These are phyloP conservation scores for Pemphigus obesinymphae DNA, from an alignment of 1,140 invertebrate species.

Conservation along the genomic window DNA sequence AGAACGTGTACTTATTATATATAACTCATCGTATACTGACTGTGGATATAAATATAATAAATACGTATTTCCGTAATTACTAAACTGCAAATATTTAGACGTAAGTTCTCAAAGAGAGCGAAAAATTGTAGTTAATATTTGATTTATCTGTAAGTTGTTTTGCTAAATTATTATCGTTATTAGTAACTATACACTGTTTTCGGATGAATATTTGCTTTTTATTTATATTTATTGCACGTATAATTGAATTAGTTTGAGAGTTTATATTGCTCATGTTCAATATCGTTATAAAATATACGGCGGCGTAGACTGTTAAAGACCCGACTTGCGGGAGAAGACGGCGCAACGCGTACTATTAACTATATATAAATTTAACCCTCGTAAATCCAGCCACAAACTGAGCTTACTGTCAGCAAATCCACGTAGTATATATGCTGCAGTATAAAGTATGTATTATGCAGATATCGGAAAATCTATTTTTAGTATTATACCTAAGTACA, in stretches of 20 bases:
- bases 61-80: not conserved
- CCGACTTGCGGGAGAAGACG: too few relatives aligned
- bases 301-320: too few relatives aligned
- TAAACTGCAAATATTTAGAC: not conserved
- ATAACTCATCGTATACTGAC: too few relatives aligned
- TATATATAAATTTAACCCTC: not conserved
- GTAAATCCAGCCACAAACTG: not conserved
- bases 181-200: not conserved
- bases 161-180: not conserved
- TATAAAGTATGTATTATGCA: not conserved
- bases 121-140: not conserved
- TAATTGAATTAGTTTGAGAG: not conserved
- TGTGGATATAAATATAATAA: not conserved
- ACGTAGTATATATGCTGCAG: too few relatives aligned
- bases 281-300: not conserved
- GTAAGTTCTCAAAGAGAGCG: not conserved
- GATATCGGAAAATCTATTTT: not conserved
- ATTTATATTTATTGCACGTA: conserved; percentile 5
- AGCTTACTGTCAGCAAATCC: conserved; percentile 1
- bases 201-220: not conserved
- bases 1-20: too few relatives aligned
- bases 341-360: not conserved
- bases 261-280: not conserved
- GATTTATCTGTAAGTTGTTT: not conserved
- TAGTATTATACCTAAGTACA: not conserved